These are phyloP conservation scores for Lateolabrax maculatus DNA, from an alignment of 2,797 vertebrate species.

Conservation along the genomic window DNA sequence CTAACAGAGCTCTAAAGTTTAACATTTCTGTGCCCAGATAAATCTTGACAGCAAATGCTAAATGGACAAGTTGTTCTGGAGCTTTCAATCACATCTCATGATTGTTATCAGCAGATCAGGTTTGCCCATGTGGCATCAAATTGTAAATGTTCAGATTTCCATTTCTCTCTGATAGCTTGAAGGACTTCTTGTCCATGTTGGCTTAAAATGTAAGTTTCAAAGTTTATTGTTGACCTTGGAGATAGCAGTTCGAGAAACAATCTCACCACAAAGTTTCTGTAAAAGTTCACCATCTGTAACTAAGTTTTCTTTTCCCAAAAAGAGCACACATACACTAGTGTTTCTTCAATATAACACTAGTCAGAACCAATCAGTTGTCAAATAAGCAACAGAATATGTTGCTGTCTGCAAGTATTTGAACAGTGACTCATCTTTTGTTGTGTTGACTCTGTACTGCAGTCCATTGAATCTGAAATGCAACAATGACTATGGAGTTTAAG, in stretches of 20 bases:
- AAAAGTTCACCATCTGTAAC: neutral
- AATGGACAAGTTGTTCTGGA: neutral
- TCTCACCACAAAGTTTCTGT: neutral
- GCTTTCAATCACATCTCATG: neutral
- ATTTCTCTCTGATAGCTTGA: neutral
- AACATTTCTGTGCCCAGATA: neutral
- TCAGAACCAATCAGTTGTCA: neutral
- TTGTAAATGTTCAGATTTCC: too few species aligned
- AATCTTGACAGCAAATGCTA: neutral
- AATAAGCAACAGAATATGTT: neutral
- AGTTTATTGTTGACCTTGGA: neutral
- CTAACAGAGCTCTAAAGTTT: neutral
- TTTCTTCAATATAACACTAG: neutral
- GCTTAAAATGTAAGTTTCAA: neutral
- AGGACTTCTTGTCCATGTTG: neutral
- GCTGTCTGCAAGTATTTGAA: neutral
- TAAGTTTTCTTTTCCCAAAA: neutral
- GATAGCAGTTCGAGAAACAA: neutral
- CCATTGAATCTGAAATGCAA: slow-evolving; percentile 17
- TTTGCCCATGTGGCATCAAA: neutral
- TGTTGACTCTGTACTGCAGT: neutral
- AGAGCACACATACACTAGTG: neutral
- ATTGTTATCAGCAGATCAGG: neutral
- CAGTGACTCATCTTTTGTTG: slow-evolving; percentile 14
- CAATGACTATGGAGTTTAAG: neutral